Conservation (phyloP, 1,140 invertebrate species). For the Calycopis cecrops region DNA sequence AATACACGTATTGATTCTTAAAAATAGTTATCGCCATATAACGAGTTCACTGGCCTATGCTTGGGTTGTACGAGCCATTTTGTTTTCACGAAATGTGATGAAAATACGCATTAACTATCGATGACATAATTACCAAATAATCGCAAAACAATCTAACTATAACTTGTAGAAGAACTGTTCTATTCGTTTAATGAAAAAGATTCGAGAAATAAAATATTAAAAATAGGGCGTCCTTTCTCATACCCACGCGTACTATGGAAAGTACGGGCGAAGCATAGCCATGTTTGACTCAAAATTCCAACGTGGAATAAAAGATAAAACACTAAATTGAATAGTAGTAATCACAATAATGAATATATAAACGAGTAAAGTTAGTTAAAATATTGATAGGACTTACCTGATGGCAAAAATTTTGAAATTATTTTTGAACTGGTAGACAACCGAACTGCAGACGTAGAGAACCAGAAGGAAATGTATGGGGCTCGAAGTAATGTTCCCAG, state of each 20-base stretch:
- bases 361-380: slow-evolving; percentile 52
- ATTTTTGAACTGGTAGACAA: slow-evolving; percentile 73
- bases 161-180: slow-evolving; percentile 70
- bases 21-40: slow-evolving; percentile 69
- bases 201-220: slow-evolving; percentile 71
- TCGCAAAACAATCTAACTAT: slow-evolving; percentile 53
- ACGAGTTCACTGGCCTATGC: slow-evolving; percentile 72
- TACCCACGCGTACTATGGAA: slow-evolving; percentile 70
- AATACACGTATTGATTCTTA: slow-evolving; percentile 35
- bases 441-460: slow-evolving; percentile 74
- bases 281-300: slow-evolving; percentile 74
- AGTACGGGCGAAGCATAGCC: slow-evolving; percentile 69
- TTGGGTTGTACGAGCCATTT: slow-evolving; percentile 72
- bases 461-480: slow-evolving; percentile 75
- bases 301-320: slow-evolving; percentile 68
- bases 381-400: slow-evolving; percentile 70
- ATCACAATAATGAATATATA: slow-evolving; percentile 50
- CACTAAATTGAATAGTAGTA: slow-evolving; percentile 42
- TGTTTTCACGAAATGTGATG: slow-evolving; percentile 70
- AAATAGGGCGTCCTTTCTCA: slow-evolving; percentile 66
- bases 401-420: slow-evolving; percentile 75
- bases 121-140: slow-evolving; percentile 64
- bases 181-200: slow-evolving; percentile 62
- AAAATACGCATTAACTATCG: slow-evolving; percentile 68
- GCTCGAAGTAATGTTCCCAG: slow-evolving; percentile 74